Evolutionary conservation across 2,113 vertebrate species (phyloP).

Genomic region (Lanius collurio): DNA sequence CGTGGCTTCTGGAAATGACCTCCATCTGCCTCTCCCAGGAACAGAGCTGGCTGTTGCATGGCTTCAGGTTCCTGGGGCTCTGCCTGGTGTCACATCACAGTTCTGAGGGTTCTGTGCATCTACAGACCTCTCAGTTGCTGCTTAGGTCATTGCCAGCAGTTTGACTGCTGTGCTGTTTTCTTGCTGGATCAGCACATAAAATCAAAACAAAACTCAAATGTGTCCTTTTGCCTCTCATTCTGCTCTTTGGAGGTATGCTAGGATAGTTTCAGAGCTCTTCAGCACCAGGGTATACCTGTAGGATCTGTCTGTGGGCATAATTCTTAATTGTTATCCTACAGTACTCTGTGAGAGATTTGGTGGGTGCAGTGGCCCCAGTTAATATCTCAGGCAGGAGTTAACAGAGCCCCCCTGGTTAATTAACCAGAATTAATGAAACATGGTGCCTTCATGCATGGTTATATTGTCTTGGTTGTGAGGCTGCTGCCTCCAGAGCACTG

Average conservation of each 20-base stretch:
- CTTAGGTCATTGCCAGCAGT: not conserved
- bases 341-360: not conserved
- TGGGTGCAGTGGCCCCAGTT: not conserved
- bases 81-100: accelerated
- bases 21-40: not conserved
- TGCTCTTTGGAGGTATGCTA: not conserved
- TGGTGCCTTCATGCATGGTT: not conserved
- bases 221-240: not conserved
- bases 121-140: not conserved
- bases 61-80: not conserved
- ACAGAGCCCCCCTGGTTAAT: too few relatives aligned
- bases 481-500: not conserved
- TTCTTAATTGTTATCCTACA: not conserved
- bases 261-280: not conserved
- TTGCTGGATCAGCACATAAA: accelerated
- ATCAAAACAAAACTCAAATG: not conserved
- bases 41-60: accelerated
- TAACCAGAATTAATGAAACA: accelerated
- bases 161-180: accelerated
- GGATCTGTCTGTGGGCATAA: not conserved
- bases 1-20: accelerated
- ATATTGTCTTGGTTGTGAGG: not conserved
- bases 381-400: not conserved
- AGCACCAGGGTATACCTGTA: not conserved
- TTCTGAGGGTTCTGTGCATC: not conserved